These are phyloP conservation scores for Nixonia krombeini DNA, from an alignment of 1,140 invertebrate genomes.

Conservation along the genomic window DNA sequence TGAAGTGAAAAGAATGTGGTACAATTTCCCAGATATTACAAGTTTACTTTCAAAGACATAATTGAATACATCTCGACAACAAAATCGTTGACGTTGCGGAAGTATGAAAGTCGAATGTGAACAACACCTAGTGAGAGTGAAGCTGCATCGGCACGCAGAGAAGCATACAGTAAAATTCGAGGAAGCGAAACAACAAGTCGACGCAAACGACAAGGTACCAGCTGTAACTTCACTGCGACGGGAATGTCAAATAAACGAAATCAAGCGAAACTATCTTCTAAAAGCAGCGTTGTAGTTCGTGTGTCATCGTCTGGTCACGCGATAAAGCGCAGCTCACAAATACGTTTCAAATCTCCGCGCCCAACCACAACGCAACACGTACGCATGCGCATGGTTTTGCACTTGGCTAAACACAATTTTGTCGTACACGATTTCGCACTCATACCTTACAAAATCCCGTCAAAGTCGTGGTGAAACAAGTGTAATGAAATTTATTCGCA, in stretches of 20 bases:
- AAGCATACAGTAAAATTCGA: neutral
- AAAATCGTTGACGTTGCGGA: neutral
- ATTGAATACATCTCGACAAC: too few relatives aligned
- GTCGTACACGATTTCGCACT: too few relatives aligned
- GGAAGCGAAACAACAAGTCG: slow-evolving; percentile 17
- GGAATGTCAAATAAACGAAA: slow-evolving; percentile 22
- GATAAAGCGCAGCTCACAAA: neutral
- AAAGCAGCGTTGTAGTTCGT: slow-evolving; percentile 15
- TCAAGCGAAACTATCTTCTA: slow-evolving; percentile 26
- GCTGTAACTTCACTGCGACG: slow-evolving; percentile 13
- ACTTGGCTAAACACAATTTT: too few relatives aligned
- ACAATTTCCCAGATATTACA: too few relatives aligned
- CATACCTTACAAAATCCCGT: too few relatives aligned
- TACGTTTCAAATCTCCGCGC: neutral
- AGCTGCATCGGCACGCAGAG: neutral
- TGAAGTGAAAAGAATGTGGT: too few relatives aligned
- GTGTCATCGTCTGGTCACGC: slow-evolving; percentile 22
- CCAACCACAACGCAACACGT: neutral
- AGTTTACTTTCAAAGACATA: too few relatives aligned
- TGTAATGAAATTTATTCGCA: too few relatives aligned
- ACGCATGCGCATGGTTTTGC: neutral
- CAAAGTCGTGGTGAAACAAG: too few relatives aligned
- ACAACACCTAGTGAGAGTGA: too few relatives aligned
- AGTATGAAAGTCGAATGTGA: neutral
- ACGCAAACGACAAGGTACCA: slow-evolving; percentile 14